Evolutionary conservation across 2,797 vertebrate species (phyloP).

Genomic region (Tadarida brasiliensis): DNA sequence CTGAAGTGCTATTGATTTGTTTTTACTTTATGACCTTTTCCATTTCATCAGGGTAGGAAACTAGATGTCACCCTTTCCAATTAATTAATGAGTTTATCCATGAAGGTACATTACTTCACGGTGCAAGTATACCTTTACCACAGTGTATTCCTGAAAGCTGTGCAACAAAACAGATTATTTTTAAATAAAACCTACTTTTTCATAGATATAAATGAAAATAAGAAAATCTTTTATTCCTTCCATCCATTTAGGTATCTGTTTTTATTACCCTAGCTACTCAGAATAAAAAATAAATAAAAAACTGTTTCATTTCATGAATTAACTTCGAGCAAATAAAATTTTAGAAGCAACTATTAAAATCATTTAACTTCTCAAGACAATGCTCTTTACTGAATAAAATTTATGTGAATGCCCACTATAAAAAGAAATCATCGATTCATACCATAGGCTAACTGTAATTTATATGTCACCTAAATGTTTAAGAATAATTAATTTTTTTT

Average conservation of each 20-base stretch:
- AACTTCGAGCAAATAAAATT: not conserved
- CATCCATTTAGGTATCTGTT: not conserved
- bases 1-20: conserved; percentile 57
- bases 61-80: conserved; percentile 20
- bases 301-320: not conserved
- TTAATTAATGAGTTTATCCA: conserved; percentile 44
- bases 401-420: not conserved
- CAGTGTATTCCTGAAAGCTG: not conserved
- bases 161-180: not conserved
- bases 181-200: conserved; percentile 16
- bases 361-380: not conserved
- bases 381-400: not conserved
- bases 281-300: conserved; percentile 32
- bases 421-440: conserved; percentile 14
- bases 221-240: not conserved
- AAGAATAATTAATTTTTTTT: not conserved
- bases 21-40: conserved; percentile 49
- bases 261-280: conserved; percentile 2
- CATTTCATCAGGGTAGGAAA: conserved; percentile 15
- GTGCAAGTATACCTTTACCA: not conserved
- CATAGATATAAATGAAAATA: conserved; percentile 21
- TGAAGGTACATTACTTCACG: conserved; percentile 27
- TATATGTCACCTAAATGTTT: not conserved
- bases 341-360: not conserved
- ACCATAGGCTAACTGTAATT: not conserved